Evolutionary conservation across 2,797 vertebrate genomes (phyloP).

Genomic region (Hemitrygon akajei): DNA sequence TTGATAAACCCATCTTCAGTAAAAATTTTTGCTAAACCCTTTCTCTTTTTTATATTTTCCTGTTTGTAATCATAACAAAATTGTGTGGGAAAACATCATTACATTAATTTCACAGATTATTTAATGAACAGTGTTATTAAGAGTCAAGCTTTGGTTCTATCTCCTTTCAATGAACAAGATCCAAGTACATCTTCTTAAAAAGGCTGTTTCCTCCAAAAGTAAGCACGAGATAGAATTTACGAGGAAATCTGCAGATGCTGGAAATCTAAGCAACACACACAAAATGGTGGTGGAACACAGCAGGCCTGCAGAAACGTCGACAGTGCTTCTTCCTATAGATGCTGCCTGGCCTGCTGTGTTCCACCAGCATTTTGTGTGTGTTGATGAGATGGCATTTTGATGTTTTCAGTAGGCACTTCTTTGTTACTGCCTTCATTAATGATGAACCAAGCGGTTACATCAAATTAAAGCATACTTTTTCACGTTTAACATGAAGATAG

Average conservation of each 20-base stretch:
- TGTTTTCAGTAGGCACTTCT: background rate
- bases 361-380: too few species aligned
- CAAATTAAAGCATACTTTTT: background rate
- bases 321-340: too few species aligned
- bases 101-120: background rate
- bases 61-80: background rate
- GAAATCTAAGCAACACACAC: too few species aligned
- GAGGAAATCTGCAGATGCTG: too few species aligned
- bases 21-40: background rate
- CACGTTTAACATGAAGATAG: background rate
- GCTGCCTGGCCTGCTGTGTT: too few species aligned
- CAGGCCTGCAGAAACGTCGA: too few species aligned
- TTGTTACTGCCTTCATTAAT: background rate
- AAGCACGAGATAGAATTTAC: background rate
- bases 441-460: background rate
- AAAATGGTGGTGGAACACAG: too few species aligned
- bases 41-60: too few species aligned
- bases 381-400: background rate
- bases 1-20: background rate
- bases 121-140: background rate
- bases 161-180: background rate
- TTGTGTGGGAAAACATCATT: background rate
- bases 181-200: background rate
- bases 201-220: background rate
- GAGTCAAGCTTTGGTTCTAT: background rate